These are phyloP conservation scores for Cacatua alba DNA, from an alignment of 2,113 vertebrate species.

Conservation along the genomic window DNA sequence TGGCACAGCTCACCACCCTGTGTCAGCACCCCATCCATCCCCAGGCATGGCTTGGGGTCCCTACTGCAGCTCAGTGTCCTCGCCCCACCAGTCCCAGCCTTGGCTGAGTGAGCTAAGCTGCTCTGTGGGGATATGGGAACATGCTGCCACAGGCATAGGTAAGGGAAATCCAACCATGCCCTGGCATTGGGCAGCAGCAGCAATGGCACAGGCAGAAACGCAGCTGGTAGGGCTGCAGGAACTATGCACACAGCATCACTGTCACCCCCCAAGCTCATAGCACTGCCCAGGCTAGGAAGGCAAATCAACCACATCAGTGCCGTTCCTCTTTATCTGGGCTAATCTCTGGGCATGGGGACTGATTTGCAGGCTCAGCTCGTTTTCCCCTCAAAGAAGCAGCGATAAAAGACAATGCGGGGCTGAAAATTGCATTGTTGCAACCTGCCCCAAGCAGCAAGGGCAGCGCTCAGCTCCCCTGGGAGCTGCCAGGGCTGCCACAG, in stretches of 20 bases:
- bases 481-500: not conserved
- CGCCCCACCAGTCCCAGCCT: not conserved
- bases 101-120: not conserved
- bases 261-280: accelerated
- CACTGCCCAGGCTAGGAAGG: not conserved
- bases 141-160: accelerated
- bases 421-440: not conserved
- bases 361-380: not conserved
- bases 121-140: not conserved
- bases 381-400: slow-evolving; percentile 25
- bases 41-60: accelerated
- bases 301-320: not conserved
- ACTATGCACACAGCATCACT: accelerated
- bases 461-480: not conserved
- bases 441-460: not conserved
- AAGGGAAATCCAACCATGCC: too few species aligned
- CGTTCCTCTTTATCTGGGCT: not conserved
- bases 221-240: not conserved
- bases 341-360: not conserved
- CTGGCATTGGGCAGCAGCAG: not conserved
- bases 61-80: not conserved
- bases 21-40: accelerated
- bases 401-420: not conserved
- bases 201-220: accelerated
- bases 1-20: not conserved